Base-by-base conservation (phyloP, 2,113 vertebrate genomes). In the Chlamydotis undulata region DNA sequence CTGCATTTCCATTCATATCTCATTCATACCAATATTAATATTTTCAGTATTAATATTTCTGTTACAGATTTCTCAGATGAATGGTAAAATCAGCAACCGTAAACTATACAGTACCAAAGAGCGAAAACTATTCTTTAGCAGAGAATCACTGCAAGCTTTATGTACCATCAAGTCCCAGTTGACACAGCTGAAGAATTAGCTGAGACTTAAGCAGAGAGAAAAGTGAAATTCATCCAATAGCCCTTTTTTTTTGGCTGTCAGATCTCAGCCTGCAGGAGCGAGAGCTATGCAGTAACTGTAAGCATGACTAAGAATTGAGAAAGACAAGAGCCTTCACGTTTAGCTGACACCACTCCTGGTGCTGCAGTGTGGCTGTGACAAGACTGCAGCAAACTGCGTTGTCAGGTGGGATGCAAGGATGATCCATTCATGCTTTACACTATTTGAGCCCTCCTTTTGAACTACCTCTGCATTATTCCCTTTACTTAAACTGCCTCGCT, bases 391-490 rank as follows among this genome's bases (percentile, higher is more conserved):
- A 74, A 87, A 83, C 68, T 67, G 91, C 18, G 1, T 47, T 68
- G 41, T 15, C 75, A 67, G 25, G 39, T 4, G 13, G 65, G 67
- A 60, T 49, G 31, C 43, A 43, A n/a, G 33, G 64, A 79, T 12
- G 33, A 52, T 19, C 53, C 6, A 1, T 28, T 41, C 0, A 0
- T 78, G 60, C 75, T 83, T 71, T 33, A 29, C 6, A 17, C 37
- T 84, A 7, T 70, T 29, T 41, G 49, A 73, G 31, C 49, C 49
- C 63, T 92, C 52, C 84, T 78, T 65, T 75, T 43, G n/a, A 91
- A 37, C 39, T 12, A 12, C 63, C 39, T 77, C 75, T 78, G 12
- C 21, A 21, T 88, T 63, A 76, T 68, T 94, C 37, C 41, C 45
- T 90, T 84, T 74, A 47, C n/a, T 89, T 52, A 45, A 61, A 23